Conservation (phyloP, 2,888 invertebrate species). For the Ophion slaviceki region DNA sequence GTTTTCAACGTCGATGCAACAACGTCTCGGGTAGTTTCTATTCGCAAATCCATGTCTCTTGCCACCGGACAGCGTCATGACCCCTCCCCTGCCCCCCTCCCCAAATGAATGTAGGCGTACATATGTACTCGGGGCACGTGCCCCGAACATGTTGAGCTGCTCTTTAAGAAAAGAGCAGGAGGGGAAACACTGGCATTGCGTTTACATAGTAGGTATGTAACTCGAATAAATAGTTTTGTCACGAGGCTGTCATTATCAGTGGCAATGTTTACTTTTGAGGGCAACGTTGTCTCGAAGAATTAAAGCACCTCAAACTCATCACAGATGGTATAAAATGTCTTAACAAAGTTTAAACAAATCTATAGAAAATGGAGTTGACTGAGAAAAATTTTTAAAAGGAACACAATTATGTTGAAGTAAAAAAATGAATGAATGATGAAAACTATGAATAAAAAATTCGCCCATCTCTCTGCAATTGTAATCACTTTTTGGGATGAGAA, state of each 20-base stretch:
- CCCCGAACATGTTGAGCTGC: slow-evolving; percentile 67
- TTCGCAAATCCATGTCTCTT: slow-evolving; percentile 80
- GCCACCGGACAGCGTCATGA: slow-evolving; percentile 60
- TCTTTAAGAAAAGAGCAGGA: slow-evolving; percentile 50
- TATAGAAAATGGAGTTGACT: too few relatives aligned
- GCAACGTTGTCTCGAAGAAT: not conserved
- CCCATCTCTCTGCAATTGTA: not conserved
- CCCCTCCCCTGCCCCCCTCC: slow-evolving; percentile 40
- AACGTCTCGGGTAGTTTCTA: slow-evolving; percentile 72
- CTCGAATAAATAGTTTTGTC: slow-evolving; percentile 68
- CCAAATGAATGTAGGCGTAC: slow-evolving; percentile 77
- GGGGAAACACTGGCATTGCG: slow-evolving; percentile 40
- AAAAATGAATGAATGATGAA: not conserved
- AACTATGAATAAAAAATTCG: not conserved
- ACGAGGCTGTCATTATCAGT: slow-evolving; percentile 59
- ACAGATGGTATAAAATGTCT: not conserved
- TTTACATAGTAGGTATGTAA: slow-evolving; percentile 63
- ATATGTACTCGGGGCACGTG: slow-evolving; percentile 75
- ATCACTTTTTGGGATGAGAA: not conserved
- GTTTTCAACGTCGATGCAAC: slow-evolving; percentile 64
- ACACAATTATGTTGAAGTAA: not conserved
- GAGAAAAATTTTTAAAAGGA: not conserved
- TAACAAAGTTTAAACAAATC: too few relatives aligned
- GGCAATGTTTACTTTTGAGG: slow-evolving; percentile 53
- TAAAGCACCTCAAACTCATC: not conserved